phyloP scores from a whole-genome alignment of 2,888 invertebrate species.

The Archips crataeganus region DNA sequence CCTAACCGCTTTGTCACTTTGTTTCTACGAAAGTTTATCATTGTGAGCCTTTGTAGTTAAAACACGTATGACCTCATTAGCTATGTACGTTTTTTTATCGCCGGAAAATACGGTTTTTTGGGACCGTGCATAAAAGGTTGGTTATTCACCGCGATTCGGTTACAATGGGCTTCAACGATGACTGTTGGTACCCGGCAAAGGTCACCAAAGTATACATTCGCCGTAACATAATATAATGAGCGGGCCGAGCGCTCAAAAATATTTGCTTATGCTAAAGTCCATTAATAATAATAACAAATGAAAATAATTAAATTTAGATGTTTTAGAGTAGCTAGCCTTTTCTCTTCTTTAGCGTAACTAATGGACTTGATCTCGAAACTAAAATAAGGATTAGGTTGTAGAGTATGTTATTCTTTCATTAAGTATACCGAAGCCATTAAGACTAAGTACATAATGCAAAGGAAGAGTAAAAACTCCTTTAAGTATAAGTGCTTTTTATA shows the following conservation, averaged over 20 bases:
- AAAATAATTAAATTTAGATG: no score
- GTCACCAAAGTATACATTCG: background rate
- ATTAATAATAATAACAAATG: no score
- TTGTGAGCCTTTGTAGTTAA: slow-evolving; percentile 27
- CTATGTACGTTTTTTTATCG: slow-evolving; percentile 40
- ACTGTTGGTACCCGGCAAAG: slow-evolving; percentile 10
- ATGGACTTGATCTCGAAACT: no score
- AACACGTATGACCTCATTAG: slow-evolving; percentile 44
- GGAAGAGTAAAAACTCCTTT: background rate
- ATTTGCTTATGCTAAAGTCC: no score
- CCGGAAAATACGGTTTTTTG: slow-evolving; percentile 42
- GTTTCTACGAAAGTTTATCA: slow-evolving; percentile 45
- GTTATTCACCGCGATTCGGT: slow-evolving; percentile 33
- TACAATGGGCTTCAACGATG: slow-evolving; percentile 27
- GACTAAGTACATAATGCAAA: background rate
- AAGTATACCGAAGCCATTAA: background rate
- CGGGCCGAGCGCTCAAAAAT: no score
- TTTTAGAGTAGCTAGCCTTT: no score
- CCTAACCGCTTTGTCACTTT: slow-evolving; percentile 42
- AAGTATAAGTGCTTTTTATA: background rate
- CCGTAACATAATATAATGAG: no score
- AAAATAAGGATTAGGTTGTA: no score
- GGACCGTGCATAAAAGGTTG: slow-evolving; percentile 34
- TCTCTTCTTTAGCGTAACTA: no score
- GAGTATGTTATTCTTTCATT: no score